These are phyloP conservation scores for Chaetorhynchus papuensis DNA, from an alignment of 2,113 vertebrate genomes.

Conservation along the genomic window DNA sequence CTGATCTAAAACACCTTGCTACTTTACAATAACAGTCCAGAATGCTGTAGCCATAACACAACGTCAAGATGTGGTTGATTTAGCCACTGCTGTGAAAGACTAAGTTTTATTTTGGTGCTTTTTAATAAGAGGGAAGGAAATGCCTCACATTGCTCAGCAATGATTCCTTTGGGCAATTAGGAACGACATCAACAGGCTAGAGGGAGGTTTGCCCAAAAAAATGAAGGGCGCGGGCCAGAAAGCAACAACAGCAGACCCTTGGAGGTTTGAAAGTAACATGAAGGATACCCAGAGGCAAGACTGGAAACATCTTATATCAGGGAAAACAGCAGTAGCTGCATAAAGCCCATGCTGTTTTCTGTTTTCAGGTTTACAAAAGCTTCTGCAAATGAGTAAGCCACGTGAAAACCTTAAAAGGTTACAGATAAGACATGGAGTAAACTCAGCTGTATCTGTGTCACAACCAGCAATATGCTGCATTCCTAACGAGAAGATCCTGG, in stretches of 20 bases:
- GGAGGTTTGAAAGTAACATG: constrained; percentile 32
- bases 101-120: constrained; percentile 55
- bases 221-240: constrained; percentile 1
- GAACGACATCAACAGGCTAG: constrained; percentile 42
- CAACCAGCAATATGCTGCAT: constrained; percentile 26
- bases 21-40: not conserved
- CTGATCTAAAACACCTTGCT: not conserved
- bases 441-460: constrained; percentile 39
- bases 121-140: constrained; percentile 64
- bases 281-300: not conserved
- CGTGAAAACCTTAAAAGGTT: constrained; percentile 50
- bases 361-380: constrained; percentile 30
- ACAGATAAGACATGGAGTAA: constrained; percentile 47
- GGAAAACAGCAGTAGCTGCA: not conserved
- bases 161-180: constrained; percentile 59
- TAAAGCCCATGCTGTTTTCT: constrained; percentile 22
- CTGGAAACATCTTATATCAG: not conserved
- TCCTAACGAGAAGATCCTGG: constrained; percentile 39
- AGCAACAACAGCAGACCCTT: constrained; percentile 35
- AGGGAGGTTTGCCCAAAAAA: constrained; percentile 51
- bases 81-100: not conserved
- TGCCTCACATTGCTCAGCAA: constrained; percentile 53
- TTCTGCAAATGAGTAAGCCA: constrained; percentile 22
- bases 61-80: not conserved
- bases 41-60: not conserved